Evolutionary conservation across 2,888 invertebrate genomes (phyloP).

Genomic region (Conomelus anceps): DNA sequence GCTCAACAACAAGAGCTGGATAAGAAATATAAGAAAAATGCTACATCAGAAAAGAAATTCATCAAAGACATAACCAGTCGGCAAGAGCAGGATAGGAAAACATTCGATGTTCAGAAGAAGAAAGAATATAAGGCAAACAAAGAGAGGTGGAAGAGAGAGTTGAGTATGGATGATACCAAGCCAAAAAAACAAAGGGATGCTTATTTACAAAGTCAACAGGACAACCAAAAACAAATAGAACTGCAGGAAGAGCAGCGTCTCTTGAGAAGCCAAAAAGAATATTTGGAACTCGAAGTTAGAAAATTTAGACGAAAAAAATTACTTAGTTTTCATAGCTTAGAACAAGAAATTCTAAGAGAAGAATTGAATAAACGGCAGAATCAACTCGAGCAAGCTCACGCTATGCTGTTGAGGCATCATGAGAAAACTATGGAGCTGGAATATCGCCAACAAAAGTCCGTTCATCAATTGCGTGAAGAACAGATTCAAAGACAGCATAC

Average conservation of each 20-base stretch:
- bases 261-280: slow-evolving; percentile 80
- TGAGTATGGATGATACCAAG: slow-evolving; percentile 85
- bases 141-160: slow-evolving; percentile 91
- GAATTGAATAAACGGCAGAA: slow-evolving; percentile 92
- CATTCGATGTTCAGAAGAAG: slow-evolving; percentile 86
- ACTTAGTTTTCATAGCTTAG: slow-evolving; percentile 76
- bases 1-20: slow-evolving; percentile 46
- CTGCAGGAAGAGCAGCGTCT: slow-evolving; percentile 85
- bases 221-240: slow-evolving; percentile 83
- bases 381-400: slow-evolving; percentile 91
- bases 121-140: slow-evolving; percentile 95
- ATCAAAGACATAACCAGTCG: slow-evolving; percentile 82
- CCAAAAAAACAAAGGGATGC: slow-evolving; percentile 87
- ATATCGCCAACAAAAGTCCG: slow-evolving; percentile 89
- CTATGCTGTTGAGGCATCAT: slow-evolving; percentile 90
- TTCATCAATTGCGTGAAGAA: slow-evolving; percentile 84
- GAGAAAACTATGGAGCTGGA: slow-evolving; percentile 95
- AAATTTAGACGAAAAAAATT: slow-evolving; percentile 88
- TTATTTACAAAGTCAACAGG: slow-evolving; percentile 86
- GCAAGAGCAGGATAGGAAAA: slow-evolving; percentile 88
- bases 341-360: slow-evolving; percentile 85
- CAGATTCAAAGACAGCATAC: slow-evolving; percentile 86
- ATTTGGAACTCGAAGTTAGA: slow-evolving; percentile 84
- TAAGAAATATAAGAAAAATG: slow-evolving; percentile 69
- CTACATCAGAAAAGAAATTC: slow-evolving; percentile 84